Evolutionary conservation across 2,888 invertebrate species (phyloP).

Genomic region (Eucera pruinosa): DNA sequence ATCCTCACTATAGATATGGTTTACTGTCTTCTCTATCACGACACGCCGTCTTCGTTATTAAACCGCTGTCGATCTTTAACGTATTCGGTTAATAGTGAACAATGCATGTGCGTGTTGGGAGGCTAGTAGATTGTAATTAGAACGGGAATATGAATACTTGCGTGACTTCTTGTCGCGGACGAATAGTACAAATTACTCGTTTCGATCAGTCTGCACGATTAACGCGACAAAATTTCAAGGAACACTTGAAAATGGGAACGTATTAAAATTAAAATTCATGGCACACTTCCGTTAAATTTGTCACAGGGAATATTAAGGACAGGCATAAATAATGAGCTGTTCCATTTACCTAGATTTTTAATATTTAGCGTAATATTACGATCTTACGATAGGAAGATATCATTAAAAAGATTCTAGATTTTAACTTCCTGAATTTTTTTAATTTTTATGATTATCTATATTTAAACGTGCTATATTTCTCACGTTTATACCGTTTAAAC

Average conservation of each 20-base stretch:
- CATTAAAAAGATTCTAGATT: neutral
- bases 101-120: no score
- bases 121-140: no score
- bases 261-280: neutral
- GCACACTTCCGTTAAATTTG: neutral
- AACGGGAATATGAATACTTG: no score
- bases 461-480: no score
- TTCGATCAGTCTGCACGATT: slow-evolving; percentile 37
- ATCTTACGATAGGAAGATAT: neutral
- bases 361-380: neutral
- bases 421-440: neutral
- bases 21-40: no score
- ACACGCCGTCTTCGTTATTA: no score
- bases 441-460: neutral
- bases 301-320: neutral
- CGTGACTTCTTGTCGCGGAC: no score
- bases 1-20: no score
- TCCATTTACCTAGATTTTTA: neutral
- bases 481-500: no score
- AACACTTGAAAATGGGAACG: neutral
- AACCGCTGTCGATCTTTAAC: no score
- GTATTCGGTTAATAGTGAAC: no score
- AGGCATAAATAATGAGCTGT: neutral
- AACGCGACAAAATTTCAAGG: slow-evolving; percentile 16
- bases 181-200: slow-evolving; percentile 75